Conservation (phyloP, 2,113 vertebrate genomes). For the Sebastes fasciatus region DNA sequence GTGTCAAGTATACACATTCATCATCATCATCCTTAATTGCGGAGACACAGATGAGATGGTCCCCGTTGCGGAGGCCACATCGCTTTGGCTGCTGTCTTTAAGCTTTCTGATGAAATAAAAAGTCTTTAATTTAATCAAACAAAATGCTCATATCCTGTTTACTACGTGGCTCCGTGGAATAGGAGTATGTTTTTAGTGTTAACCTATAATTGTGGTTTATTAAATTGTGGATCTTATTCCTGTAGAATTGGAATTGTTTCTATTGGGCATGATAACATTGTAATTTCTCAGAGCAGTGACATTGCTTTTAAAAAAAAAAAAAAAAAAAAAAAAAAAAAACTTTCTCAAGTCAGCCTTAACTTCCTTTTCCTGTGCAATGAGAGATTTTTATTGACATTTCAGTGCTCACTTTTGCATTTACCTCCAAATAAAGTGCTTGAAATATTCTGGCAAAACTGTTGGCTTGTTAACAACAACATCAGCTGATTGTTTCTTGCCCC, state of each 20-base stretch:
- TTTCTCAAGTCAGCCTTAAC: too few relatives aligned
- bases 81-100: not conserved
- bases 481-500: too few relatives aligned
- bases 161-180: not conserved
- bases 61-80: not conserved
- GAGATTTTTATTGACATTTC: not conserved
- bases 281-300: not conserved
- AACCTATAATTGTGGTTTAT: not conserved
- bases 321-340: not conserved
- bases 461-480: not conserved
- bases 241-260: not conserved
- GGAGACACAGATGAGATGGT: not conserved
- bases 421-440: not conserved
- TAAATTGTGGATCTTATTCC: not conserved
- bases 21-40: slow-evolving; percentile 3
- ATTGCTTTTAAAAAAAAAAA: not conserved
- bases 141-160: not conserved
- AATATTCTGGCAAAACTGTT: not conserved
- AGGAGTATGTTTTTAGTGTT: not conserved
- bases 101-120: slow-evolving; percentile 3
- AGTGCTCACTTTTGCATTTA: too few relatives aligned
- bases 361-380: not conserved
- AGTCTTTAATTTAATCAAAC: not conserved
- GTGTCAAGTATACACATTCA: not conserved
- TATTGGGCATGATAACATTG: not conserved